Evolutionary conservation across 2,797 vertebrate genomes (phyloP).

Genomic region (Aldrovandia affinis): DNA sequence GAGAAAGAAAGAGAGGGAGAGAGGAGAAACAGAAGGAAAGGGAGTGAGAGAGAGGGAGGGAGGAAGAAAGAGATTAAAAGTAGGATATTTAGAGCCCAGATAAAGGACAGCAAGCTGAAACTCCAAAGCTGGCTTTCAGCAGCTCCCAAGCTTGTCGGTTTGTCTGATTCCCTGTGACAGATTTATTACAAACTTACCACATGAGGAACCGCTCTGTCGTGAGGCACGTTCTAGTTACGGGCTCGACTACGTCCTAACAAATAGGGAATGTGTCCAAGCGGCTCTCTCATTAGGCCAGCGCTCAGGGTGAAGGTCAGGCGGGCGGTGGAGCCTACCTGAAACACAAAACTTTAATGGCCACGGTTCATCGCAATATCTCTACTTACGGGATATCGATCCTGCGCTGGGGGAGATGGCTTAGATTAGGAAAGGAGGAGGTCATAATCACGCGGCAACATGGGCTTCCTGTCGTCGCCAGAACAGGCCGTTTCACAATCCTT

Average conservation of each 20-base stretch:
- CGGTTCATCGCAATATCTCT: neutral
- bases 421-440: neutral
- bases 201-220: neutral
- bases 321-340: neutral
- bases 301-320: neutral
- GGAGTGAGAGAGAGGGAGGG: slow-evolving; percentile 9
- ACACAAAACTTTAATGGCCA: neutral
- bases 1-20: neutral
- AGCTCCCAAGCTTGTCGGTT: neutral
- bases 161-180: neutral
- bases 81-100: neutral
- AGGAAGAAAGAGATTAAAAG: slow-evolving; percentile 29
- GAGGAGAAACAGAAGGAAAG: neutral
- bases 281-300: neutral
- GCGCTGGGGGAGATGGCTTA: neutral
- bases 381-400: neutral
- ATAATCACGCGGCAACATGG: neutral
- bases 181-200: neutral
- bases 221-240: neutral
- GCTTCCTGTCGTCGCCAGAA: too few species aligned
- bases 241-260: neutral
- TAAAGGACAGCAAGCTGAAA: neutral
- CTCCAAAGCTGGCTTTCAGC: neutral
- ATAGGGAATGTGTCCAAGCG: neutral
- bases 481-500: neutral